Base-by-base conservation (phyloP, 2,113 vertebrate species). In the Nycticryphes semicollaris region DNA sequence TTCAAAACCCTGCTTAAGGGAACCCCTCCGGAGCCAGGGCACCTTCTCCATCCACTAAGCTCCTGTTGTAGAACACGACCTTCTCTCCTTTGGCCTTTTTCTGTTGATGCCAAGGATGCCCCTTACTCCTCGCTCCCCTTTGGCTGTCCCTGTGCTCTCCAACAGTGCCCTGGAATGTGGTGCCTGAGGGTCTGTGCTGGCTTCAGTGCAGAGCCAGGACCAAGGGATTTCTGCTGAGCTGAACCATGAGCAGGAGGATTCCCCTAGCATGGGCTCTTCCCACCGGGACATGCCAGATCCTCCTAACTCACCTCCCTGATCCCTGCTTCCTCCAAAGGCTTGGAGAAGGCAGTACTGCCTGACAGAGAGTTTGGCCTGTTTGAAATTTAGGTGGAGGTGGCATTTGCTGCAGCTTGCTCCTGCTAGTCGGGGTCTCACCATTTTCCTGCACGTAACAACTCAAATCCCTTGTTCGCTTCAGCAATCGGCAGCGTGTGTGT, bases 381-480 rank as follows among this genome's bases (percentile, higher is more conserved):
- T 30, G 66, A 60, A n/a, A 80, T 85, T 31, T 28, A 20, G 66
- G 30, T 51, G 60, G 30, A 74, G n/a, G 21, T 39, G 48, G 17
- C 0, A 1, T 10, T 23, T 21, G 62, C 59, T 64, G 75, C 22
- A 30, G 30, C 39, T 69, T 4, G 0, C 33, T 68, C 16, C 25
- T 54, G 43, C 28, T 17, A 18, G 41, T 33, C 41, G 57, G 80
- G 39, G 18, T 70, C 94, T 96, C 84, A 94, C 95, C 97, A 95
- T 77, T 97, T 95, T 67, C 97, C 94, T 17, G 74, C 73, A 9
- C 96, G 98, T 98, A 99, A 97, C 89, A 99, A 97, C 73, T 98
- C 97, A 90, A 99, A 98, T 51, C 98, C 98, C 91, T 99, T 97
- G 8, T 98, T 98, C 89, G 99, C 98, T 96, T 99, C 59, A 10